Percentiles rank a stretch among this genome's conserved stretches.
phyloP scores from a whole-genome alignment of 2,113 vertebrate species.

The Noturus placidus region DNA sequence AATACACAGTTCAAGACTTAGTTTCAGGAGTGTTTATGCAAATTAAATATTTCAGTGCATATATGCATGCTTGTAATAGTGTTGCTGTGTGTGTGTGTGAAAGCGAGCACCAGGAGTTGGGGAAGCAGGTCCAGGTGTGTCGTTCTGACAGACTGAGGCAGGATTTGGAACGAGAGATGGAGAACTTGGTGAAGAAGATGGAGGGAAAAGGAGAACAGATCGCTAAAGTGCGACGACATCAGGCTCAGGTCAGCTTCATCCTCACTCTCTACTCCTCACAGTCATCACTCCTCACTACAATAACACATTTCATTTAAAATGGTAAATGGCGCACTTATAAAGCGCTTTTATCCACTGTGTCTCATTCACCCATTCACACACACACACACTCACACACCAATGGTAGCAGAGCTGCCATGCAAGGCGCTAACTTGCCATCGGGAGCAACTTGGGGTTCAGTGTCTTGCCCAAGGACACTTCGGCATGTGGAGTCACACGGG shows the following conservation, averaged over 20 bases:
- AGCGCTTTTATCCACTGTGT: too few species aligned
- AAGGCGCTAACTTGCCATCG: too few species aligned
- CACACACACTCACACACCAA: too few species aligned
- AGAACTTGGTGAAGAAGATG: constrained; percentile 84
- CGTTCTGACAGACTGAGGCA: constrained; percentile 59
- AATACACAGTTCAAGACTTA: not conserved
- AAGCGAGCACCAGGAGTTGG: constrained; percentile 67
- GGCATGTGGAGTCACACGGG: too few species aligned
- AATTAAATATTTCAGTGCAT: not conserved
- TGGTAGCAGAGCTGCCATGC: too few species aligned
- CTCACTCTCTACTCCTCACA: not conserved
- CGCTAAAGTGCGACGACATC: constrained; percentile 83
- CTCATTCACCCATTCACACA: too few species aligned
- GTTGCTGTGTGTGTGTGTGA: constrained; percentile 1
- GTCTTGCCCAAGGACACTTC: too few species aligned
- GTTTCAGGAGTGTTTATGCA: not conserved
- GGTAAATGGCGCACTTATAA: too few species aligned
- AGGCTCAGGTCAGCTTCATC: constrained; percentile 72
- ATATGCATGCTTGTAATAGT: not conserved
- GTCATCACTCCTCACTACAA: not conserved
- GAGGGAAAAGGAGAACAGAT: constrained; percentile 94
- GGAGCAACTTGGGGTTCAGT: too few species aligned
- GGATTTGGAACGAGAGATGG: constrained; percentile 75
- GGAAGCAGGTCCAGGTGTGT: constrained; percentile 44
- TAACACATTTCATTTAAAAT: too few species aligned